Evolutionary conservation across 2,113 vertebrate genomes (phyloP).

Genomic region (Vireo altiloquus): DNA sequence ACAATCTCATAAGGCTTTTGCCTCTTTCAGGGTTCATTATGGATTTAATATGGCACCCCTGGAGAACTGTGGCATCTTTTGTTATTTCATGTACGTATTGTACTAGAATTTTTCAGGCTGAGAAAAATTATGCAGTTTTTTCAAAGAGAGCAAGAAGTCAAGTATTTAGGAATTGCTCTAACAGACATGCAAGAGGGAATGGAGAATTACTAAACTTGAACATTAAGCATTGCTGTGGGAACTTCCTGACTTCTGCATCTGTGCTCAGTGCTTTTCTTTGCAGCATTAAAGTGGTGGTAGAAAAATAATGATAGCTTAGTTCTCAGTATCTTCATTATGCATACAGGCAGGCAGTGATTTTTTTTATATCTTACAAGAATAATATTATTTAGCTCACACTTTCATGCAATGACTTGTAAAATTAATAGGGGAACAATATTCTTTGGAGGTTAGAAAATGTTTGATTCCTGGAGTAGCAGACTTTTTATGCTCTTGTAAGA

Average conservation of each 20-base stretch:
- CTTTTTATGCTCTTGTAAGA: not conserved
- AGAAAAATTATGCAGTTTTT: not conserved
- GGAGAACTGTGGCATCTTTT: not conserved
- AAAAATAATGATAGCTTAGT: not conserved
- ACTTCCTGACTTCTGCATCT: not conserved
- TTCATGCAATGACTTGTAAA: not conserved
- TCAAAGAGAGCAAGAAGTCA: not conserved
- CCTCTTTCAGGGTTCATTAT: not conserved
- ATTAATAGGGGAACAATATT: not conserved
- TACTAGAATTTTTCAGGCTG: not conserved
- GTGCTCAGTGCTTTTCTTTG: not conserved
- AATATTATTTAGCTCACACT: not conserved
- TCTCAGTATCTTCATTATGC: not conserved
- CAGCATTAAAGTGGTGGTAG: not conserved
- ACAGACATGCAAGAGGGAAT: not conserved
- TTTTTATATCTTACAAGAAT: not conserved
- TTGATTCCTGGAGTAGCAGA: not conserved
- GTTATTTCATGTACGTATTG: not conserved
- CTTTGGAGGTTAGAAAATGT: not conserved
- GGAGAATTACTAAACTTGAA: not conserved
- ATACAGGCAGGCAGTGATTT: not conserved
- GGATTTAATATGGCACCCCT: not conserved
- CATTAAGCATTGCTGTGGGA: not conserved
- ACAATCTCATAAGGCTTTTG: not conserved
- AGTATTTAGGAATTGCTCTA: not conserved